Evolutionary conservation across 2,888 invertebrate species (phyloP), one percentile per base, ranked within the genome.

Genomic region (Idaea dimidiata): DNA sequence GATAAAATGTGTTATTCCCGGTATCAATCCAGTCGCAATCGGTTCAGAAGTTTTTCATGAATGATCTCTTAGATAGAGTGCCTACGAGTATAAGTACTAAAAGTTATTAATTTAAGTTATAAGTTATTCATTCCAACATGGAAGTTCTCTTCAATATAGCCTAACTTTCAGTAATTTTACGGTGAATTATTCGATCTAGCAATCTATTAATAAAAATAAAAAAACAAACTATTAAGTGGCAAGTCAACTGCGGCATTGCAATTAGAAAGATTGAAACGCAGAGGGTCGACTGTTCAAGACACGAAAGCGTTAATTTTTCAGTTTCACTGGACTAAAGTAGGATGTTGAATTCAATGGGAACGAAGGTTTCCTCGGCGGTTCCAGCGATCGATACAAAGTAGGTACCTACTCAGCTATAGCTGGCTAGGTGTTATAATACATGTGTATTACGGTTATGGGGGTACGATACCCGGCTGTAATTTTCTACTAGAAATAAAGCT

Each of bases 291-390:
- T 73, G 67, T 64, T 75, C 68, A 43, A 53, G 59, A 56, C 14
- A 72, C 66, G 73, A 72, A 71, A 73, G 76, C 74, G 74, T 78
- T 74, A 79, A 80, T 82, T 81, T 79, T 77, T 80, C 73, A 78
- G 74, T 72, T 68, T 70, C 67, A 72, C 69, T 77, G 70, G 76
- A 77, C 77, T 78, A 74, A 76, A 72, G 73, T 73, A 72, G 66
- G 66, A 68, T 69, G 62, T 70, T 65, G 10, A 10, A 43, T 43
- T 43, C 43, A 43, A 43, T 66, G 66, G 59, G 62, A 67, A 67
- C 62, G 70, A 69, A 64, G 67, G 65, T 64, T 62, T 57, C 72
- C 71, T 72, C 70, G 71, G 71, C 10, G 43, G 43, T 43, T 43
- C 43, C 43, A 43, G 43, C 43, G 43, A 43, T 43, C 43, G 43